Evolutionary conservation across 2,888 invertebrate species (phyloP).

Genomic region (Malthinus flaveolus): DNA sequence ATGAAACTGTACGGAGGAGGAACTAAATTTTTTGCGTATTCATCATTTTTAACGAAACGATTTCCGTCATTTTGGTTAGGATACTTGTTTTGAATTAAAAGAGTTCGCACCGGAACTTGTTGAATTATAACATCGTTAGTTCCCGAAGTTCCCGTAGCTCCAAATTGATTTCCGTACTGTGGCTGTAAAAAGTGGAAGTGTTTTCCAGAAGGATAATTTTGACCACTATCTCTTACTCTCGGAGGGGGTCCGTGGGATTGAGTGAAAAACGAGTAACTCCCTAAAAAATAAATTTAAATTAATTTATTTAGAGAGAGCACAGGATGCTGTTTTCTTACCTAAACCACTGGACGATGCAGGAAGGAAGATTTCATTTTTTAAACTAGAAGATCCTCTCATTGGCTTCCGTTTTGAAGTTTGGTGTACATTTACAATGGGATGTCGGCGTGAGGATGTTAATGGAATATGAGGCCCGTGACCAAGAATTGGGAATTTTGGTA

Average conservation of each 20-base stretch:
- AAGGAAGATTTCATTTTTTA: constrained; percentile 49
- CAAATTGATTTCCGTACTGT: constrained; percentile 47
- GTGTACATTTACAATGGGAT: constrained; percentile 44
- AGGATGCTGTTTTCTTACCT: constrained; percentile 21
- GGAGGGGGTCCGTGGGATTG: not conserved
- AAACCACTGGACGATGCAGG: constrained; percentile 43
- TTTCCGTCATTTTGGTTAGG: constrained; percentile 40
- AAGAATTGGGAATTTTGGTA: constrained; percentile 54
- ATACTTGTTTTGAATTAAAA: constrained; percentile 36
- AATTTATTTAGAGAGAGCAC: not conserved
- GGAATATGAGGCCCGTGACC: constrained; percentile 55
- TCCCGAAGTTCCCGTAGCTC: constrained; percentile 48
- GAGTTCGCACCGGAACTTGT: constrained; percentile 50
- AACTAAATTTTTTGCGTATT: constrained; percentile 54
- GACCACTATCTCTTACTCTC: not conserved
- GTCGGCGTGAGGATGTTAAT: constrained; percentile 53
- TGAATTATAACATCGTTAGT: constrained; percentile 30
- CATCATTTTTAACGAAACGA: constrained; percentile 46
- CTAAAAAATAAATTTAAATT: not conserved
- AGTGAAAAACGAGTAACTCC: not conserved
- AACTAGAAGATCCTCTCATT: constrained; percentile 37
- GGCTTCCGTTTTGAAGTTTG: constrained; percentile 31
- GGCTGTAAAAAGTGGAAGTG: constrained; percentile 49
- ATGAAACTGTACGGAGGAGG: constrained; percentile 53
- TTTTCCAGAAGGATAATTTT: constrained; percentile 48